Base-by-base conservation (phyloP, 2,797 vertebrate species). In the Cottoperca gobio region DNA sequence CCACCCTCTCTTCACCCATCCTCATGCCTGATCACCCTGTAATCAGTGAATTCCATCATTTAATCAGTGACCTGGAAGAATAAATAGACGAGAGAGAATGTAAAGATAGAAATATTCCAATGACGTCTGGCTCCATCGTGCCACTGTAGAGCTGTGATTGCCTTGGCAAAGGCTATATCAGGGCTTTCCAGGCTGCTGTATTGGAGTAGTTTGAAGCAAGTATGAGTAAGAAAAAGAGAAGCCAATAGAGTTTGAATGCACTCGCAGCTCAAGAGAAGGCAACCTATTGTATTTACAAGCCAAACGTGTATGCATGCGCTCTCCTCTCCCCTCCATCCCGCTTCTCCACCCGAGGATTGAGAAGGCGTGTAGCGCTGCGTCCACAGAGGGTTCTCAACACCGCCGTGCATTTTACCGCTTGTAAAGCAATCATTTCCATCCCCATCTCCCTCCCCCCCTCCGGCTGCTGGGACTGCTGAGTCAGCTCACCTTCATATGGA, bases 381-480 rank as follows among this genome's bases (percentile, higher is more conserved):
- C 92, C 82, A 50, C 81, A 71, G 89, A 92, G 91, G 81, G 53
- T 86, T 88, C 82, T 83, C 82, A 59, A 85, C 84, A 69, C 63
- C n/a, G 55, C 60, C 42, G 60, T 46, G 71, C 86, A 85, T 92
- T 92, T 91, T 87, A 79, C 83, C 48, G 79, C 89, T 91, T 90
- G 88, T 92, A 92, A 90, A 92, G 90, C 89, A 93, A 90, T 92
- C 82, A 91, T 93, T 93, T 88, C 88, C 84, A 85, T 76, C 70
- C 78, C 69, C 58, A 12, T 76, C 28, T 58, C 65, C 23, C 55
- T n/a, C 55, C 68, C 39, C 53, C 64, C 58, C 66, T 52, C 53
- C 6, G 49, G 81, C 86, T 55, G 62, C 69, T 24, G 49, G 86
- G 73, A 76, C 77, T 81, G 93, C 92, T 86, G 92, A 91, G 77